Evolutionary conservation across 2,888 invertebrate species (phyloP).

Genomic region (Agriopis leucophaearia): DNA sequence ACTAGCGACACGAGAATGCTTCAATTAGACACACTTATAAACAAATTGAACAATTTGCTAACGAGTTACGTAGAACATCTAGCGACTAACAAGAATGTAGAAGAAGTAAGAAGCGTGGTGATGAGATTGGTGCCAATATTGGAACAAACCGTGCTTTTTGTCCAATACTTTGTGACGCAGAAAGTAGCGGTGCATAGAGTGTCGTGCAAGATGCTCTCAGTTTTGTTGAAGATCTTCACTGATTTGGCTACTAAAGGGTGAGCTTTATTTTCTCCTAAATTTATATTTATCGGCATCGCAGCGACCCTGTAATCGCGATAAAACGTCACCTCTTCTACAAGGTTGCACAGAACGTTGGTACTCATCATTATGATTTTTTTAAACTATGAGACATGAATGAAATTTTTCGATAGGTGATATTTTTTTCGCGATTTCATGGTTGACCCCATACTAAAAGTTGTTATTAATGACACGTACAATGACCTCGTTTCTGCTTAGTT

Average conservation of each 20-base stretch:
- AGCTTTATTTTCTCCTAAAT: constrained; percentile 67
- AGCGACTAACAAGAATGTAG: constrained; percentile 57
- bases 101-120: constrained; percentile 67
- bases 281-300: background rate
- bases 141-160: constrained; percentile 91
- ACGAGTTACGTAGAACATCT: constrained; percentile 74
- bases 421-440: too few species aligned
- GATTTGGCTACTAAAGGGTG: constrained; percentile 91
- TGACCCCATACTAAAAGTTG: too few species aligned
- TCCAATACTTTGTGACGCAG: constrained; percentile 93
- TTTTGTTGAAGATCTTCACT: constrained; percentile 93
- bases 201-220: constrained; percentile 93
- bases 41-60: constrained; percentile 73
- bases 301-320: too few species aligned
- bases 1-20: constrained; percentile 87
- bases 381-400: too few species aligned
- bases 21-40: constrained; percentile 80
- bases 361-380: too few species aligned
- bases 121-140: constrained; percentile 89
- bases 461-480: too few species aligned
- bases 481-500: too few species aligned
- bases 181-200: constrained; percentile 92
- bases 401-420: too few species aligned
- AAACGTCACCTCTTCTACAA: too few species aligned
- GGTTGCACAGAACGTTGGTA: too few species aligned